Conservation (phyloP, 1,140 invertebrate genomes). For the Anastrepha obliqua region DNA sequence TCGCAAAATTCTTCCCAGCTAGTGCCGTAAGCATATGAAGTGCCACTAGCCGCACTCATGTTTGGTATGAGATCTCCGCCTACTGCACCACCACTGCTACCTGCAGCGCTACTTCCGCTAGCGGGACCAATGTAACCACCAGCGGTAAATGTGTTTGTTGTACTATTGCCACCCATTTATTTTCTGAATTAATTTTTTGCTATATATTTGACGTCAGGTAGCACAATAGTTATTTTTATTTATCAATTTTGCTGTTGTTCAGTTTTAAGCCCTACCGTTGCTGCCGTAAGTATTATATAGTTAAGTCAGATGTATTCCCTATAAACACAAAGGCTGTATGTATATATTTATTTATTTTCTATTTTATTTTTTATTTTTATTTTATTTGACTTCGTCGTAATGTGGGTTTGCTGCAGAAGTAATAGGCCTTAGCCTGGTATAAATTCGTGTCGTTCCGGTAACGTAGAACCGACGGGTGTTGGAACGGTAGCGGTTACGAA, state of each 20-base stretch:
- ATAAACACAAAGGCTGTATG: no score
- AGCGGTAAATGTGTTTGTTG: conserved; percentile 68
- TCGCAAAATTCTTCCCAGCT: conserved; percentile 92
- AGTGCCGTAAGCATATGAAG: conserved; percentile 68
- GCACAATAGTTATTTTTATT: neutral
- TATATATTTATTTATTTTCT: no score
- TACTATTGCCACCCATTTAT: conserved; percentile 58
- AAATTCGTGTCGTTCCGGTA: no score
- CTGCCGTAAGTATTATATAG: neutral
- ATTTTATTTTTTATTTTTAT: no score
- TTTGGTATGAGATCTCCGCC: conserved; percentile 69
- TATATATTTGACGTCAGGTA: neutral
- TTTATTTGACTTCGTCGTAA: no score
- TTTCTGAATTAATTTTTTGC: neutral
- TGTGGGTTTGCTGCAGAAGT: no score
- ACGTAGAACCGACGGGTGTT: no score
- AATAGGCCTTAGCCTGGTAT: no score
- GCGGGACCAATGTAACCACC: conserved; percentile 70
- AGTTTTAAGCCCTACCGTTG: neutral
- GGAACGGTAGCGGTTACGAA: no score
- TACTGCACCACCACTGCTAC: conserved; percentile 61
- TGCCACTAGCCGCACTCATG: conserved; percentile 59
- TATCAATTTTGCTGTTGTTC: no score
- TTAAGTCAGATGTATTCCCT: neutral
- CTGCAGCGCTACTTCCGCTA: conserved; percentile 57